These are phyloP conservation scores for Cricetomys ansorgei DNA, from an alignment of 2,113 vertebrate species.

Conservation along the genomic window DNA sequence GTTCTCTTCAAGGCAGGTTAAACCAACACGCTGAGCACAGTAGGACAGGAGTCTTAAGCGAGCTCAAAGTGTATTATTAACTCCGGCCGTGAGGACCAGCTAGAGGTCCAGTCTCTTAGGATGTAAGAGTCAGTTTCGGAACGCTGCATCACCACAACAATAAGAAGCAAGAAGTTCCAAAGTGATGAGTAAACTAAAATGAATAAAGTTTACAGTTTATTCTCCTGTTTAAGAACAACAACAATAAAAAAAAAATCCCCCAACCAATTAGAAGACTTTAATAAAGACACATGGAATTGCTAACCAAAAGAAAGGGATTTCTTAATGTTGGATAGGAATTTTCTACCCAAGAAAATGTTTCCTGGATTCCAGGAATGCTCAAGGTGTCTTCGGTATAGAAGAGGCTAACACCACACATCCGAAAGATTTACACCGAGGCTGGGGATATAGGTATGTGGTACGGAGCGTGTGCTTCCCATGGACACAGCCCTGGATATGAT, in stretches of 20 bases:
- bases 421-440: not conserved
- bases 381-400: not conserved
- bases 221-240: not conserved
- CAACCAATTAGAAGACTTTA: not conserved
- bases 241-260: not conserved
- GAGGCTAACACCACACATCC: not conserved
- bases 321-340: not conserved
- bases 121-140: not conserved
- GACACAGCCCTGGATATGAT: not conserved
- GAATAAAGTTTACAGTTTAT: not conserved
- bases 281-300: not conserved
- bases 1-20: not conserved
- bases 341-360: not conserved
- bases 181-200: not conserved
- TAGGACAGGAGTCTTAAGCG: not conserved
- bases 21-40: not conserved
- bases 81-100: not conserved
- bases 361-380: not conserved
- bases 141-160: not conserved
- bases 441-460: not conserved
- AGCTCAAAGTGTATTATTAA: not conserved
- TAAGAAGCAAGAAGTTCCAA: not conserved
- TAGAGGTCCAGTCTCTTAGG: not conserved
- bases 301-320: not conserved
- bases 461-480: not conserved